Evolutionary conservation across 2,113 vertebrate species (phyloP), one percentile per base, ranked within the genome.

Genomic region (Phrynosoma platyrhinos): DNA sequence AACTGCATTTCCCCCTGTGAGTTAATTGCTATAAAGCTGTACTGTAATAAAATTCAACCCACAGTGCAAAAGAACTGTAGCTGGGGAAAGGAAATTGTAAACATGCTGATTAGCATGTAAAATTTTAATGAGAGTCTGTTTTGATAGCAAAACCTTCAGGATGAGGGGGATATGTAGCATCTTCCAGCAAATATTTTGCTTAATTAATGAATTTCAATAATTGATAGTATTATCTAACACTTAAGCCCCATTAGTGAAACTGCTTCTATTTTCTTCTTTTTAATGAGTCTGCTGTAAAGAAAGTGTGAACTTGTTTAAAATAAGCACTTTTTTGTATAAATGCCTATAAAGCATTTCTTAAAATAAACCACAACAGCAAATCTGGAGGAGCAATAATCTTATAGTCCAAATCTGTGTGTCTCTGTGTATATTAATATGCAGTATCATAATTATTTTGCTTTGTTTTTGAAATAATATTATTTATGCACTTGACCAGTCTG

Each of bases 141-240:
- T 96, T 95, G 90, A 96, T 94, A 93, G 88, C 90, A 94, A 94
- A 94, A 88, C 89, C 81, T 96, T 94, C 90, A 93, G 95, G 95
- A 93, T 92, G 93, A 93, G 88, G 82, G 75, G 91, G 85, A 68
- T 89, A 42, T 76, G 47, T 86, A 93, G 66, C 91, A 95, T 93
- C 71, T 94, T 92, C 90, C 92, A 91, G 80, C 89, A 95, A 96
- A 95, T 96, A 96, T 95, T 96, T 96, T 93, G 89, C 93, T 93
- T 93, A 95, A 97, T 96, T 96, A 96, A 95, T 95, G 87, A 91
- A 92, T 92, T 96, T 94, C 84, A 93, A n/a, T 95, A 95, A 95
- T 94, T 94, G 86, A 91, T 94, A 93, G 68, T 84, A 94, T 62
- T 90, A 94, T 91, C 91, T 87, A 78, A 94, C 81, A 88, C 92